Evolutionary conservation across 2,797 vertebrate genomes (phyloP).

Genomic region (Kryptopterus vitreolus): DNA sequence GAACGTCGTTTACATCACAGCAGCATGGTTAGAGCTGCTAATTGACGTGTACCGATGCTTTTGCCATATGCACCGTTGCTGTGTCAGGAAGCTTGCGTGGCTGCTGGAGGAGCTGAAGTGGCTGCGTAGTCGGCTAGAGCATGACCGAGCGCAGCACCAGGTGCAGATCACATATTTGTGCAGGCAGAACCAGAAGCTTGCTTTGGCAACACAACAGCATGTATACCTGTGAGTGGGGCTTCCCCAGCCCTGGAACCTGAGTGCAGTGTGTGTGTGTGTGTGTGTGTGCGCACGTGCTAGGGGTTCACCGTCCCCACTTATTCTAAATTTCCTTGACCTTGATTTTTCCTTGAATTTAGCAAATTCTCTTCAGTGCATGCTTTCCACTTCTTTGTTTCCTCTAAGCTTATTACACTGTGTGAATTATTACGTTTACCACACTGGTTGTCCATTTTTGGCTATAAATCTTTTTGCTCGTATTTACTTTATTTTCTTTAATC

Average conservation of each 20-base stretch:
- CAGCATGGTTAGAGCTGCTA: not conserved
- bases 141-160: conserved; percentile 73
- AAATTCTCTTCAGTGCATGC: not conserved
- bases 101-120: conserved; percentile 72
- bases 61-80: conserved; percentile 3
- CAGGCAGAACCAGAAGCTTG: conserved; percentile 72
- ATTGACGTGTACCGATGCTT: conserved; percentile 14
- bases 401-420: not conserved
- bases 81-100: conserved; percentile 47
- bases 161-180: conserved; percentile 68
- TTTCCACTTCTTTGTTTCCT: not conserved
- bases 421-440: not conserved
- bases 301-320: conserved; percentile 27
- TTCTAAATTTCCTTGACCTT: too few species aligned
- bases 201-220: conserved; percentile 70
- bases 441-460: too few species aligned
- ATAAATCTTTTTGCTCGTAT: not conserved
- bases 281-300: conserved; percentile 59
- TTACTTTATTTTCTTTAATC: not conserved
- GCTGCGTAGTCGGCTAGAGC: conserved; percentile 74
- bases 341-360: too few species aligned
- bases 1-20: not conserved
- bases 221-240: conserved; percentile 74
- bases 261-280: conserved; percentile 48
- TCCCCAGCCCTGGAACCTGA: conserved; percentile 21